Base-by-base conservation (phyloP, 2,888 invertebrate genomes). In the Oscheius onirici region DNA sequence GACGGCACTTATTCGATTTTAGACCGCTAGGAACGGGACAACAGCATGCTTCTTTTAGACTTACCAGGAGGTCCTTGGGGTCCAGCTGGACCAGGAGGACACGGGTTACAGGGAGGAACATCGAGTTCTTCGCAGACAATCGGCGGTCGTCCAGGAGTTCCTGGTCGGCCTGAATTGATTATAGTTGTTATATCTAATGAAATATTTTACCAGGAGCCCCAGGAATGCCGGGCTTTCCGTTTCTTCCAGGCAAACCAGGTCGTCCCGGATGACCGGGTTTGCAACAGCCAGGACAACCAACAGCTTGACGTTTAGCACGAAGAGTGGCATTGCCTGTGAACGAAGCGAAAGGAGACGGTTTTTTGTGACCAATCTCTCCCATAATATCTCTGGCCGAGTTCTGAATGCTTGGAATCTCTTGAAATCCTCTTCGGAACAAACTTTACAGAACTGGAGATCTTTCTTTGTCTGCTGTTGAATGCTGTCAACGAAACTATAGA, bases 41-140 rank as follows among this genome's bases (percentile, higher is more conserved):
- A 20, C 46, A 46, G 22, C 3, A 22, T n/a, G 15, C 15, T n/a
- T 54, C 6, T 54, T 26, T 11, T 10, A 5, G 15, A 51, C 49
- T 77, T 75, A 69, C 85, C 85, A 15, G 77, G 51, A 24, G 85
- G 81, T 71, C 86, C 85, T 51, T 78, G 82, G 49, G 85, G 85
- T 74, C 82, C 79, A 54, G 79, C 79, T 17, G 83, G 70, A 60
- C 86, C 86, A 52, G 86, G 85, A 40, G 86, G 85, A 74, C 87
- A 87, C 2, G 86, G 84, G 68, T 87, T 86, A 77, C 86, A 86
- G 8, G 86, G 86, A 46, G 86, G 86, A 17, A 86, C 78, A 57
- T 87, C 86, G 49, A 85, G 77, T 71, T 86, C 86, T 72, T 86
- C 85, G 68, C 86, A 86, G n/a, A 86, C 85, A 49, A 86, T 82